A percentile compares a stretch with the other conserved stretches of the same genome.
Conservation (phyloP, 1,140 invertebrate species). For the Orius laevigatus region DNA sequence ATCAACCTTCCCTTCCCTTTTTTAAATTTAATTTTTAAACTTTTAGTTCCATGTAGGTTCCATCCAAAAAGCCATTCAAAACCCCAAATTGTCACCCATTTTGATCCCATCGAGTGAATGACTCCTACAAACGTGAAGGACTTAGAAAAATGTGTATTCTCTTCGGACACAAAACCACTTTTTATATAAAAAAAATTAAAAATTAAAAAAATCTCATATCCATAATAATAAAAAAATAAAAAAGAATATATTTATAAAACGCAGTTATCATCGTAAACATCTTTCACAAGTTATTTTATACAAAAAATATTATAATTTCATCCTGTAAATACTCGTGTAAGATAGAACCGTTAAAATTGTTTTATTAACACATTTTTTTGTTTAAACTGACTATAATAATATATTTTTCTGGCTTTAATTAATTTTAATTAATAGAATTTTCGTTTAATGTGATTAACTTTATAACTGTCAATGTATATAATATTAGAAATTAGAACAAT, state of each 20-base stretch:
- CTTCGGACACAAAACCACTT: no score
- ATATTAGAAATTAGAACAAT: slow-evolving; percentile 11
- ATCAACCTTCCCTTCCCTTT: not conserved
- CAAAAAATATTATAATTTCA: not conserved
- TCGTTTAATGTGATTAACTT: slow-evolving; percentile 9
- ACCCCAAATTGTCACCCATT: not conserved
- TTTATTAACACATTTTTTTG: slow-evolving; percentile 7
- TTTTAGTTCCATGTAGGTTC: not conserved
- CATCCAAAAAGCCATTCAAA: not conserved
- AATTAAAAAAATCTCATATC: no score
- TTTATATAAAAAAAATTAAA: no score
- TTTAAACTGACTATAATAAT: slow-evolving; percentile 3
- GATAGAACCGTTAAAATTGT: slow-evolving; percentile 6
- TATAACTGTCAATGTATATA: slow-evolving; percentile 12
- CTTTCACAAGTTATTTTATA: not conserved
- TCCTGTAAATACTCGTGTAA: slow-evolving; percentile 6
- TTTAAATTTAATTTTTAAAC: not conserved
- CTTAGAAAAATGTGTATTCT: not conserved
- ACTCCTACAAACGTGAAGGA: not conserved
- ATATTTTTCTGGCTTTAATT: slow-evolving; percentile 4
- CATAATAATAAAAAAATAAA: no score
- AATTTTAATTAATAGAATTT: slow-evolving; percentile 7
- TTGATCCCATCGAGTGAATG: not conserved
- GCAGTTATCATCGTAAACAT: no score
- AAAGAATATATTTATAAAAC: no score